These are phyloP conservation scores for Coregonus sp. DNA, from an alignment of 2,797 vertebrate species.

Conservation along the genomic window DNA sequence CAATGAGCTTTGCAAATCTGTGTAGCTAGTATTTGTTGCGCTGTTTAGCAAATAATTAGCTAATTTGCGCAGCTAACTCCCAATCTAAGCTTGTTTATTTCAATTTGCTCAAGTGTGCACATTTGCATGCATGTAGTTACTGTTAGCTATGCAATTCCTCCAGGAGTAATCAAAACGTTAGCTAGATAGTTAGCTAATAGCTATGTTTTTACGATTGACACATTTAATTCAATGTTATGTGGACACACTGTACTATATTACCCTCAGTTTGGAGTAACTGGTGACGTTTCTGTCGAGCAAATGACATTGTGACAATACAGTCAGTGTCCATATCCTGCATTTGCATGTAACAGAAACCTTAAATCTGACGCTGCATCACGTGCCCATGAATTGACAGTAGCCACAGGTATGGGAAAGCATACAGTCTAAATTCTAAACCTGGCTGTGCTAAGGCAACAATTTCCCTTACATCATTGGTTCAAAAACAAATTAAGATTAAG, in stretches of 20 bases:
- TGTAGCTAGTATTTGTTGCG: neutral
- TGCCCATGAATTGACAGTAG: neutral
- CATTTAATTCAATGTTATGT: no score
- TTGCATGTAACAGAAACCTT: neutral
- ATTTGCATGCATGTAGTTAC: neutral
- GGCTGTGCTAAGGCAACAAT: neutral
- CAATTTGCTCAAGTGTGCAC: neutral
- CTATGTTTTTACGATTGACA: no score
- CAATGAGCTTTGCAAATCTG: no score
- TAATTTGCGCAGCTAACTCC: neutral
- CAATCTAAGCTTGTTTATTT: no score
- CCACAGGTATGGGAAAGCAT: neutral
- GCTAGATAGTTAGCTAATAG: neutral
- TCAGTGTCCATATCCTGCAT: neutral
- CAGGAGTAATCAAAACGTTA: neutral
- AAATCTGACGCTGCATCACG: neutral
- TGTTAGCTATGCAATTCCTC: neutral
- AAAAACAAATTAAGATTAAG: neutral
- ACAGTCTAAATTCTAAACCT: neutral
- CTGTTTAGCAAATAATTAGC: neutral
- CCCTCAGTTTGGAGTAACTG: neutral
- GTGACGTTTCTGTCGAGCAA: neutral
- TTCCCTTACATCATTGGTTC: neutral
- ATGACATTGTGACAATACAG: neutral
- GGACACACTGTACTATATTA: no score